phyloP scores from a whole-genome alignment of 2,113 vertebrate species.

The Melanerpes formicivorus region DNA sequence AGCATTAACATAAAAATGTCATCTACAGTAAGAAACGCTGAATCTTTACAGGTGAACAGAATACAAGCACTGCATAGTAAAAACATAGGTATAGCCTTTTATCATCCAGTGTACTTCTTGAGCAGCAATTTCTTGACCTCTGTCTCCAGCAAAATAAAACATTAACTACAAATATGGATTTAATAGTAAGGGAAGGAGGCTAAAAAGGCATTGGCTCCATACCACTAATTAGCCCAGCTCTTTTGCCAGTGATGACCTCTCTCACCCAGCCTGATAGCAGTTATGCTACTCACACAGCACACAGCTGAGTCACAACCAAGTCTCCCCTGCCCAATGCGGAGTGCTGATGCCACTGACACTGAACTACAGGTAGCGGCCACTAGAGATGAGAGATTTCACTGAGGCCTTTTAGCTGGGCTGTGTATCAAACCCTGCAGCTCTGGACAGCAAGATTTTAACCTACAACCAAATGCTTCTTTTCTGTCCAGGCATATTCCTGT shows the following conservation, averaged over 20 bases:
- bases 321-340: fast-evolving
- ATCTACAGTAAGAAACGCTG: neutral
- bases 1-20: neutral
- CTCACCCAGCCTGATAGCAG: neutral
- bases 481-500: neutral
- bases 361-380: fast-evolving
- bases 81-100: neutral
- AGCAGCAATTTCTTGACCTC: neutral
- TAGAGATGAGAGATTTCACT: neutral
- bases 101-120: neutral
- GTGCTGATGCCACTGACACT: fast-evolving
- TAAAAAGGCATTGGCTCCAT: neutral
- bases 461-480: fast-evolving
- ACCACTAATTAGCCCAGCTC: neutral
- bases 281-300: fast-evolving
- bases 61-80: neutral
- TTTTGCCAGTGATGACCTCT: neutral
- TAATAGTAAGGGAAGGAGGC: neutral
- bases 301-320: fast-evolving
- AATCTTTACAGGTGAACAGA: neutral
- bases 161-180: neutral
- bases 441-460: neutral
- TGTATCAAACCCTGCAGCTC: neutral
- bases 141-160: neutral
- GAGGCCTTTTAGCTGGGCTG: neutral